Conservation (phyloP, 2,113 vertebrate genomes). For the Garra rufa region DNA sequence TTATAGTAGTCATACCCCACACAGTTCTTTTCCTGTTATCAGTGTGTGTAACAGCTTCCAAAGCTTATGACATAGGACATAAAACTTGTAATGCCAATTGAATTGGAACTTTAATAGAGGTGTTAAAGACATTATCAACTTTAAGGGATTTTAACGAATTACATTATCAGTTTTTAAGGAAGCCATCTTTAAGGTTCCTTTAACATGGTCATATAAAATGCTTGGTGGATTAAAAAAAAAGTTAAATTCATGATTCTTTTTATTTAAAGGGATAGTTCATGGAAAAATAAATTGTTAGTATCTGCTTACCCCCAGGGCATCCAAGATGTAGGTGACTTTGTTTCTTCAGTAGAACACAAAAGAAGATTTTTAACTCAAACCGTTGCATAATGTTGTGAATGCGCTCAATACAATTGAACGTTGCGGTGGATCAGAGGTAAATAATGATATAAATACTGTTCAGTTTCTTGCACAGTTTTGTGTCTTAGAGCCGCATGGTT, state of each 20-base stretch:
- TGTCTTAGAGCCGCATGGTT: no score
- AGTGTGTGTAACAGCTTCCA: not conserved
- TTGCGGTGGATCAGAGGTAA: no score
- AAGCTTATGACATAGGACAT: not conserved
- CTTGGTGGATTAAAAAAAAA: not conserved
- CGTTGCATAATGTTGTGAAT: no score
- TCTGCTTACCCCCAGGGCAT: no score
- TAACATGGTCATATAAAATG: not conserved
- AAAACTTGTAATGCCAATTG: not conserved
- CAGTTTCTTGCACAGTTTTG: no score
- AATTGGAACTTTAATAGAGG: conserved; percentile 58
- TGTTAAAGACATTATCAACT: conserved; percentile 32
- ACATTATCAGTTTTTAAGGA: not conserved
- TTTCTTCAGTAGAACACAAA: no score
- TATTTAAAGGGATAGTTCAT: no score
- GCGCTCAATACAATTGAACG: no score
- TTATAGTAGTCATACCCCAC: conserved; percentile 7
- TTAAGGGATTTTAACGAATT: not conserved
- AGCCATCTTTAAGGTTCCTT: not conserved
- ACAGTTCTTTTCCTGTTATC: not conserved
- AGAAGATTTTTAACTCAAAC: no score
- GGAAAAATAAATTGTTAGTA: no score
- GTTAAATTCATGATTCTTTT: not conserved
- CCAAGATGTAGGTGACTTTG: no score
- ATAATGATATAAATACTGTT: no score